Conservation (phyloP, 2,797 vertebrate genomes). For the Peromyscus attwateri region DNA sequence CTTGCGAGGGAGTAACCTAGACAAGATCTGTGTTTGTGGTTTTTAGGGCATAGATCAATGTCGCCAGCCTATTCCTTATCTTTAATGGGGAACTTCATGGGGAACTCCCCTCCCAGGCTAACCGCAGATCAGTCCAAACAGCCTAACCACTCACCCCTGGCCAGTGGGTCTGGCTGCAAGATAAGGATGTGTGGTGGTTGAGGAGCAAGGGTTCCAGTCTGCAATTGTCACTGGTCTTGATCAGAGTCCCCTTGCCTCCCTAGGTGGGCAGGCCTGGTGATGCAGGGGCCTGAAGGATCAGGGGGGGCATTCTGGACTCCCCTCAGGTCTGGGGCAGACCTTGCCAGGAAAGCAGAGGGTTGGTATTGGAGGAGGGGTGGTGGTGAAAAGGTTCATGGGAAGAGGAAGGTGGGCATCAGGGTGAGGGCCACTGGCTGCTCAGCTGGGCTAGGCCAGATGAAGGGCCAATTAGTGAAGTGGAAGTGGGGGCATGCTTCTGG, state of each 20-base stretch:
- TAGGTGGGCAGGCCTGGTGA: no score
- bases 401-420: background rate
- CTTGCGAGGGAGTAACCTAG: background rate
- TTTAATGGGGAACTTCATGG: background rate
- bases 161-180: background rate
- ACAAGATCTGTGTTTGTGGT: background rate
- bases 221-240: background rate
- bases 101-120: background rate
- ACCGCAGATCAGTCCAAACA: background rate
- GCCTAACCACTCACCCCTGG: background rate
- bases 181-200: background rate
- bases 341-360: background rate
- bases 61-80: background rate
- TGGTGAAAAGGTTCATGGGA: background rate
- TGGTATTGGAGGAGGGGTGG: background rate
- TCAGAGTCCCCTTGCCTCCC: no score
- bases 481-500: background rate
- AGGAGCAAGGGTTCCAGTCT: background rate
- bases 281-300: background rate
- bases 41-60: background rate
- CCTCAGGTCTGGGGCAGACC: background rate
- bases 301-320: background rate
- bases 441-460: background rate
- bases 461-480: background rate
- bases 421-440: background rate